Evolutionary conservation across 2,797 vertebrate genomes (phyloP).

Genomic region (Sebastiscus tertius): DNA sequence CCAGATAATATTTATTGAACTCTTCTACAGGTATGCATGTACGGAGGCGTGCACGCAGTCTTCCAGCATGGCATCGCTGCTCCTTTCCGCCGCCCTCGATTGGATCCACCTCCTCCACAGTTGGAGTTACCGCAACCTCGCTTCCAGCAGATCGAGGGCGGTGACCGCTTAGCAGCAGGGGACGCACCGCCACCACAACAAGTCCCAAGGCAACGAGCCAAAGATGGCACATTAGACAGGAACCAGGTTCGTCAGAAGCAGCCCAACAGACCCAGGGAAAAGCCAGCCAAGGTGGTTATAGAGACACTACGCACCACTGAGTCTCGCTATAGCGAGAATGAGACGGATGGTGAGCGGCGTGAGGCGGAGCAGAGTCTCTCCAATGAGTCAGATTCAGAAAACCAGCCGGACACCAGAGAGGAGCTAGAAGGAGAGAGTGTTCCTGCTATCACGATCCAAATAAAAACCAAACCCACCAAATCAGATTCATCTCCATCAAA

Average conservation of each 20-base stretch:
- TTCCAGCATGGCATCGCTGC: conserved; percentile 73
- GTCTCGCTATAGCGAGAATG: conserved; percentile 44
- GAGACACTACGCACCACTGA: conserved; percentile 62
- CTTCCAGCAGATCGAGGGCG: neutral
- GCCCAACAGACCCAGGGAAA: neutral
- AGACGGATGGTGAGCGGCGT: conserved; percentile 33
- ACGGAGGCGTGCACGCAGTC: conserved; percentile 71
- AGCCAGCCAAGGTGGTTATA: conserved; percentile 18
- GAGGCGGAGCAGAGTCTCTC: conserved; percentile 29
- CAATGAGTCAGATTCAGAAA: conserved; percentile 27
- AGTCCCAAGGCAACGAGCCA: neutral
- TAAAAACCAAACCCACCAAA: neutral
- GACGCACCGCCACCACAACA: conserved; percentile 34
- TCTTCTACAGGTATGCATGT: conserved; percentile 69
- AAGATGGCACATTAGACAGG: neutral
- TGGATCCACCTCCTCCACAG: conserved; percentile 58
- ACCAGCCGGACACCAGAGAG: conserved; percentile 10
- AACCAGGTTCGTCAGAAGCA: conserved; percentile 38
- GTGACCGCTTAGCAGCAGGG: conserved; percentile 20
- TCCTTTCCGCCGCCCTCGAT: conserved; percentile 57
- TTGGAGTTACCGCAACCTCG: conserved; percentile 20
- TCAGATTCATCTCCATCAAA: conserved; percentile 1
- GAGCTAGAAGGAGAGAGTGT: neutral
- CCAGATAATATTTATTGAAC: neutral
- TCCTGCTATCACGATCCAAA: neutral